These are phyloP conservation scores for Cebidichthys violaceus DNA, from an alignment of 2,113 vertebrate genomes.

Conservation along the genomic window DNA sequence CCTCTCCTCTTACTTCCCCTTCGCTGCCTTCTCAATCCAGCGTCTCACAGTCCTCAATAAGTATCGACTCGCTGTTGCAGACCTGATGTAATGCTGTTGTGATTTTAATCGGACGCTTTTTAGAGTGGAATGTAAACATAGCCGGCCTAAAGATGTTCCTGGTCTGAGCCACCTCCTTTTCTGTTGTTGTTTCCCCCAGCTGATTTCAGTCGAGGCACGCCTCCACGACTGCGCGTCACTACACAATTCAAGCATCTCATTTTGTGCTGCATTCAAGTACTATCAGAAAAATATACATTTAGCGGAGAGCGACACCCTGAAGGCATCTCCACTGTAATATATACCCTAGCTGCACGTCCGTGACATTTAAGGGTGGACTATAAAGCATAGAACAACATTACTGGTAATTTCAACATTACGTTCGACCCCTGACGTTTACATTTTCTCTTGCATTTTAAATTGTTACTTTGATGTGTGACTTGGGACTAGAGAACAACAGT, in stretches of 20 bases:
- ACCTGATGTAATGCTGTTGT: background rate
- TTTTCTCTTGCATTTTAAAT: background rate
- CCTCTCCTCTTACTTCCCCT: conserved; percentile 37
- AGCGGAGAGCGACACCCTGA: accelerated
- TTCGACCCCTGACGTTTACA: background rate
- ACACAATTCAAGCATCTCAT: conserved; percentile 37
- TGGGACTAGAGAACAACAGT: background rate
- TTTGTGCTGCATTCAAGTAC: conserved; percentile 57
- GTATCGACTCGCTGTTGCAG: conserved; percentile 1
- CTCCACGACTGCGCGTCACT: conserved; percentile 75
- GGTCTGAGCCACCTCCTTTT: conserved; percentile 62
- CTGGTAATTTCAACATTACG: background rate
- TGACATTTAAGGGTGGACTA: background rate
- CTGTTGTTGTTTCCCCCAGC: conserved; percentile 83
- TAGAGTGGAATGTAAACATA: conserved; percentile 26
- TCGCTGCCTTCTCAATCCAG: conserved; percentile 20
- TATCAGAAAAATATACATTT: background rate
- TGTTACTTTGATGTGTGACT: background rate
- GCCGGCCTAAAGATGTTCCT: conserved; percentile 20
- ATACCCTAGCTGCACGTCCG: accelerated
- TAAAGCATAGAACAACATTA: background rate
- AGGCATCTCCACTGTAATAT: background rate
- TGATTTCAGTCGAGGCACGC: conserved; percentile 79
- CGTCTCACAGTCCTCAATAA: conserved; percentile 39
- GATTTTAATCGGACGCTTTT: conserved; percentile 10